These are phyloP conservation scores for Metaphire vulgaris DNA, from an alignment of 1,140 invertebrate species.

Conservation along the genomic window DNA sequence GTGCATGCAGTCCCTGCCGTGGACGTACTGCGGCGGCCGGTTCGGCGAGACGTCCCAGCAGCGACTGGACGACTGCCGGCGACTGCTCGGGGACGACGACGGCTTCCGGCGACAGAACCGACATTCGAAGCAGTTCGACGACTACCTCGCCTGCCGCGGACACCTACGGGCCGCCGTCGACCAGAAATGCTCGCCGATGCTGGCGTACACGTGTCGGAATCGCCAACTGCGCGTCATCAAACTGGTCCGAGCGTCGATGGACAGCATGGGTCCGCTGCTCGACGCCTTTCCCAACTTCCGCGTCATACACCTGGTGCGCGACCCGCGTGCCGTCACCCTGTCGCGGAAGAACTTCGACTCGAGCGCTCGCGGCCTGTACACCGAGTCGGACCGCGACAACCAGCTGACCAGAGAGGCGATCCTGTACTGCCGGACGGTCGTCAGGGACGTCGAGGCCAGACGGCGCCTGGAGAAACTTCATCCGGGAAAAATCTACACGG, in stretches of 20 bases:
- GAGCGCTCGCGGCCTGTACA: background rate
- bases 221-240: background rate
- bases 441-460: background rate
- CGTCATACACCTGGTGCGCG: slow-evolving; percentile 5
- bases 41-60: background rate
- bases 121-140: background rate
- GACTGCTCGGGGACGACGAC: background rate
- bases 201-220: background rate
- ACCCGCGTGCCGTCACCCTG: slow-evolving; percentile 1
- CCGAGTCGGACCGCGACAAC: background rate
- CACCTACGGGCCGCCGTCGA: background rate
- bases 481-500: background rate
- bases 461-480: background rate
- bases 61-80: background rate
- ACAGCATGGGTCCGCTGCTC: slow-evolving; percentile 6
- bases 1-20: background rate
- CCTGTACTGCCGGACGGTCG: background rate
- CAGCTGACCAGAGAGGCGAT: background rate
- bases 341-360: slow-evolving; percentile 5
- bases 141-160: background rate
- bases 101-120: background rate
- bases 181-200: background rate
- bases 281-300: background rate
- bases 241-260: slow-evolving; percentile 10
- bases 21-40: background rate